Percentiles rank a stretch among this genome's conserved stretches.
Evolutionary conservation across 1,140 invertebrate genomes (phyloP).

Genomic region (Saxidomus purpurata): DNA sequence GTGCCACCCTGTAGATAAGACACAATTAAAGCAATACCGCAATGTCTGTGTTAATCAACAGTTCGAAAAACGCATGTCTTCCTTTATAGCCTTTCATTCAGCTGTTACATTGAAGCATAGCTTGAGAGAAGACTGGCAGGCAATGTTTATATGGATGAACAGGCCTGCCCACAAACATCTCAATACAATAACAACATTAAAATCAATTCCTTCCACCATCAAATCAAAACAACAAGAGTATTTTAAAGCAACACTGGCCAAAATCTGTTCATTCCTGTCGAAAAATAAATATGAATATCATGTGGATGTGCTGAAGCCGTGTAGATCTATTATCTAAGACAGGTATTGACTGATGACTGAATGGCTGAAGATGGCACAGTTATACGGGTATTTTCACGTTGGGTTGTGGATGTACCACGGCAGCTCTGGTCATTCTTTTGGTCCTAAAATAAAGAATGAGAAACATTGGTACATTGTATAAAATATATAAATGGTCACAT

Average conservation of each 20-base stretch:
- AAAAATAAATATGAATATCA: not conserved
- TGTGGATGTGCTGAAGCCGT: not conserved
- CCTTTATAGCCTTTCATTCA: not conserved
- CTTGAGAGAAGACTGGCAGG: not conserved
- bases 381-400: conserved; percentile 66
- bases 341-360: not conserved
- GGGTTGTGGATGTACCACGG: conserved; percentile 60
- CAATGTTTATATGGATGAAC: not conserved
- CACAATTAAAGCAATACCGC: not conserved
- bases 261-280: conserved; percentile 24
- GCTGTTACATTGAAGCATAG: not conserved
- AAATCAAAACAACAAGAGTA: conserved; percentile 27
- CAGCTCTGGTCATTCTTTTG: conserved; percentile 63
- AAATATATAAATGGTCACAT: too few relatives aligned
- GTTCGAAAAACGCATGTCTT: not conserved
- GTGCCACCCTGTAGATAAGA: too few relatives aligned
- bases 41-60: not conserved
- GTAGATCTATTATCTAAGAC: not conserved
- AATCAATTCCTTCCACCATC: conserved; percentile 21
- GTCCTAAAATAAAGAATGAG: conserved; percentile 50
- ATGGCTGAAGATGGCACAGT: conserved; percentile 3
- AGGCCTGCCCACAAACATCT: not conserved
- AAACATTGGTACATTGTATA: too few relatives aligned
- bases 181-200: conserved; percentile 1
- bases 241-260: conserved; percentile 23